Evolutionary conservation across 2,113 vertebrate genomes (phyloP), one percentile per base, ranked within the genome.

Genomic region (Xiphophorus couchianus): DNA sequence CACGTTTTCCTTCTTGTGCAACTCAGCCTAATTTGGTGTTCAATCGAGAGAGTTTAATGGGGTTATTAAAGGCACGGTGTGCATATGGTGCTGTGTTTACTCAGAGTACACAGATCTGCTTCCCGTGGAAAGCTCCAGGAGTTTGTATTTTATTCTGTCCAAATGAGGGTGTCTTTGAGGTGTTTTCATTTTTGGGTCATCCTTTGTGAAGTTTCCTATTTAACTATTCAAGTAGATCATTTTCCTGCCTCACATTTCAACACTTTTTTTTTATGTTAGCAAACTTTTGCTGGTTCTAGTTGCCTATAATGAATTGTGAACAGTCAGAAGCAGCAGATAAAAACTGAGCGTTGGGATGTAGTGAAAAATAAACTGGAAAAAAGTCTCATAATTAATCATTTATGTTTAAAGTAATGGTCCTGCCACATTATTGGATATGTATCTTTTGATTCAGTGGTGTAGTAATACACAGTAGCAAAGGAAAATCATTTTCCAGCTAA

Each of bases 101-200:
- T 83, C 62, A n/a, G 22, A 80, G 67, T 66, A 37, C 68, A 87
- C 74, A 73, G 25, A 8, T 61, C 61, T 35, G 54, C 76, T 87
- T 86, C 89, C 85, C 80, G 74, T 87, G 87, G 81, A 91, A 86
- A 85, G 78, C 78, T 86, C 74, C 78, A 70, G 42, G 64, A 4
- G 51, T 86, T 76, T 28, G 9, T 69, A 58, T 58, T 58, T 58
- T 58, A 2, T n/a, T 58, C 19, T 9, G 44, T 48, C 17, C 44
- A 9, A n/a, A 10, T n/a, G 51, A 54, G 22, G 19, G 51, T 54
- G 7, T 25, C 25, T 25, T 25, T 58, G 7, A 31, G 2, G 62
- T 78, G 62, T n/a, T 80, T 68, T 71, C 8, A 69, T 76, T 62
- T 80, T 66, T 65, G 4, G 67, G 67, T 58, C 22, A 58, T 58